These are phyloP conservation scores for Eublepharis macularius DNA, from an alignment of 2,113 vertebrate genomes.

Conservation along the genomic window DNA sequence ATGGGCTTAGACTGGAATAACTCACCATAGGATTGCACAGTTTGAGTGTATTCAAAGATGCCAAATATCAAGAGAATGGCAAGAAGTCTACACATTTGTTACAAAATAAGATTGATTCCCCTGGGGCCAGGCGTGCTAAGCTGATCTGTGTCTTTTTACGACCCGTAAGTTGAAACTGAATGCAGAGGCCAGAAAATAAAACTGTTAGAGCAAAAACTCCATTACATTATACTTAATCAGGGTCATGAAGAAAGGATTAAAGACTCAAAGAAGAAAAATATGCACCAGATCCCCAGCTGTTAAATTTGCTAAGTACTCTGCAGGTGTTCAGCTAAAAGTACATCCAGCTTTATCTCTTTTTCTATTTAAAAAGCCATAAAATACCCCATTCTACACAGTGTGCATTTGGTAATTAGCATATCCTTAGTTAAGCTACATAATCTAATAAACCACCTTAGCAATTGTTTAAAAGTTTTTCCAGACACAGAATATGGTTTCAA, in stretches of 20 bases:
- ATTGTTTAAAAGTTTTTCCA: slow-evolving; percentile 46
- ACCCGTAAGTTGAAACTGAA: not conserved
- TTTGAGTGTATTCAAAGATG: not conserved
- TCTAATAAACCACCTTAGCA: slow-evolving; percentile 40
- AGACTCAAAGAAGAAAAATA: slow-evolving; percentile 5
- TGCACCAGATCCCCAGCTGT: slow-evolving; percentile 5
- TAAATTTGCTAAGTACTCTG: slow-evolving; percentile 26
- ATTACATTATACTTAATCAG: not conserved
- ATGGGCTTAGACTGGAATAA: no score
- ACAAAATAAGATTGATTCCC: not conserved
- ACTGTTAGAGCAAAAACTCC: slow-evolving; percentile 2
- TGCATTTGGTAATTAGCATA: slow-evolving; percentile 35
- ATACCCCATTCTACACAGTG: slow-evolving; percentile 21
- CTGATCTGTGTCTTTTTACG: slow-evolving; percentile 3
- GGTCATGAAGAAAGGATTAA: slow-evolving; percentile 20
- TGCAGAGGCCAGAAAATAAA: not conserved
- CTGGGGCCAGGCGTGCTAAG: not conserved
- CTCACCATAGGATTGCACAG: no score
- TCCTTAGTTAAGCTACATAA: slow-evolving; percentile 49
- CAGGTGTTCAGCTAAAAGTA: slow-evolving; percentile 24
- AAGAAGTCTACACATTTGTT: not conserved
- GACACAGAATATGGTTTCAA: not conserved
- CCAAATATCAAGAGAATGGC: not conserved
- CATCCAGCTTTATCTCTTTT: slow-evolving; percentile 17
- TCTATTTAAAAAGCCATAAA: slow-evolving; percentile 31